Evolutionary conservation across 2,888 invertebrate species (phyloP).

Genomic region (Polymixis lichenea): DNA sequence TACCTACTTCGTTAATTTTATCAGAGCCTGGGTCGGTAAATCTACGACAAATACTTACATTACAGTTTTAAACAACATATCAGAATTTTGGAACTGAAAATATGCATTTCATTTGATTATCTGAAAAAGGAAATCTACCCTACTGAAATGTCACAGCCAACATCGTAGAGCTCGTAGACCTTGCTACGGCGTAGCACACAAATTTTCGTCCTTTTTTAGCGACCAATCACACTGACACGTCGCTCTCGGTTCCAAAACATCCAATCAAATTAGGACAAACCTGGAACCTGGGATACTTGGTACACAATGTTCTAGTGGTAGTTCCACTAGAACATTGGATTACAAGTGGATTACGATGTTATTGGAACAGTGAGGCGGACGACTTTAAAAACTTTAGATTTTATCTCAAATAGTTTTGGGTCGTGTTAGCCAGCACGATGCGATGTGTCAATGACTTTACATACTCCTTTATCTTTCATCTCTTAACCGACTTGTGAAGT

Average conservation of each 20-base stretch:
- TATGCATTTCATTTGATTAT: neutral
- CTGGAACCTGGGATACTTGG: neutral
- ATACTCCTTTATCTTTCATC: slow-evolving; percentile 63
- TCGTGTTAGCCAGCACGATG: slow-evolving; percentile 54
- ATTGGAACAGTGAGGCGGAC: slow-evolving; percentile 37
- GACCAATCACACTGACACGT: slow-evolving; percentile 37
- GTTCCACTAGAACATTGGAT: too few species aligned
- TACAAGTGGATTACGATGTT: slow-evolving; percentile 18
- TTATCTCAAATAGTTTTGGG: slow-evolving; percentile 54
- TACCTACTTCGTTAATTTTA: neutral
- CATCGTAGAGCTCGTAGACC: slow-evolving; percentile 34
- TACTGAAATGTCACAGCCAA: neutral
- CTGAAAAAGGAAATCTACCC: slow-evolving; percentile 16
- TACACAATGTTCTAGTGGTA: slow-evolving; percentile 4
- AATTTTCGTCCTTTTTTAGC: slow-evolving; percentile 20
- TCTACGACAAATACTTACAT: neutral
- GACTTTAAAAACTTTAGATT: slow-evolving; percentile 50
- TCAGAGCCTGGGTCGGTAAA: neutral
- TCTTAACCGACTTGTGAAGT: slow-evolving; percentile 50
- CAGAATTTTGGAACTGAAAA: neutral
- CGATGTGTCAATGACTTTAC: slow-evolving; percentile 58
- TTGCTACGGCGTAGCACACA: slow-evolving; percentile 45
- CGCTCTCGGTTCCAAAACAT: slow-evolving; percentile 15
- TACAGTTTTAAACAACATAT: neutral
- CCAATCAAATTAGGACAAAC: slow-evolving; percentile 36